phyloP scores from a whole-genome alignment of 2,888 invertebrate species.

The Petrolisthes cinctipes region DNA sequence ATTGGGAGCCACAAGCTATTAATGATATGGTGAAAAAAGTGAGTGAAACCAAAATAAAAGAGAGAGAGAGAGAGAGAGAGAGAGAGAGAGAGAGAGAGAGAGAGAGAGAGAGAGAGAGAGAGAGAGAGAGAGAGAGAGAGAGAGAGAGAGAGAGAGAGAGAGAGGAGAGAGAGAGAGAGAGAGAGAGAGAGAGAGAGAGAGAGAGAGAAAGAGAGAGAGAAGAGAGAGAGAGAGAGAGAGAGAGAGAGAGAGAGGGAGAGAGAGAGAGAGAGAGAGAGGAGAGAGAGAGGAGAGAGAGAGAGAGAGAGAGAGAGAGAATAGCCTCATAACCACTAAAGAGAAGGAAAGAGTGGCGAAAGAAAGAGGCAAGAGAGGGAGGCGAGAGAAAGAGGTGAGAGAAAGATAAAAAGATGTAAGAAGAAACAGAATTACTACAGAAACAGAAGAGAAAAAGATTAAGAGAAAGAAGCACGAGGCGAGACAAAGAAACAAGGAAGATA shows the following conservation, averaged over 20 bases:
- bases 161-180: neutral
- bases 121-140: neutral
- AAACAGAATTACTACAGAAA: too few relatives aligned
- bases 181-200: neutral
- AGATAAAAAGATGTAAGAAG: too few relatives aligned
- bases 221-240: neutral
- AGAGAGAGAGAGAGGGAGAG: constrained; percentile 26
- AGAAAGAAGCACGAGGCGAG: too few relatives aligned
- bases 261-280: constrained; percentile 27
- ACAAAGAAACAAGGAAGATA: too few relatives aligned
- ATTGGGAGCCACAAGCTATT: too few relatives aligned
- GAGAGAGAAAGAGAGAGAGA: neutral
- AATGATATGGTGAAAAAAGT: too few relatives aligned
- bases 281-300: neutral
- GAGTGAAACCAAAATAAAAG: too few relatives aligned
- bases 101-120: neutral
- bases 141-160: neutral
- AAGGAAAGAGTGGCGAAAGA: too few relatives aligned
- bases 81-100: neutral
- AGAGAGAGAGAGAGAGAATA: neutral
- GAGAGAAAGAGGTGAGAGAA: too few relatives aligned
- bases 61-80: neutral
- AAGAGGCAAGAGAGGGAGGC: too few relatives aligned
- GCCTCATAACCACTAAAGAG: too few relatives aligned
- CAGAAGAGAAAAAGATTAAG: too few relatives aligned